These are phyloP conservation scores for Bradynema listronoti DNA, from an alignment of 1,140 invertebrate genomes.

Conservation along the genomic window DNA sequence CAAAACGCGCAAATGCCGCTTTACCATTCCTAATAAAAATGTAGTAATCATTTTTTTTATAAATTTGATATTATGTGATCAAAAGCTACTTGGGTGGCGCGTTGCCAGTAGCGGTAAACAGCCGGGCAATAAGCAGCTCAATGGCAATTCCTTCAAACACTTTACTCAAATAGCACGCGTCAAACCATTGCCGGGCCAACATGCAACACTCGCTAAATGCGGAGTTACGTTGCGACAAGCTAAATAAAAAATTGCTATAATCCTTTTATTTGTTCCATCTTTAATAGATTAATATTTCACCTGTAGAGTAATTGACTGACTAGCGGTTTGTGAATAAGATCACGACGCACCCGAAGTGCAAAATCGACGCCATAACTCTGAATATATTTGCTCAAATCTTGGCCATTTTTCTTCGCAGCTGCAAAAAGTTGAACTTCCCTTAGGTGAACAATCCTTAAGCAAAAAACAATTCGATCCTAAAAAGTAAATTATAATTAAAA, in stretches of 20 bases:
- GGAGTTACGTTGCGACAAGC: neutral
- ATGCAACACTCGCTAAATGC: neutral
- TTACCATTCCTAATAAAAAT: neutral
- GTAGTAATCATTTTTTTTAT: neutral
- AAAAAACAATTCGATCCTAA: neutral
- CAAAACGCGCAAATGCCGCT: neutral
- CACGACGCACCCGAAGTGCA: neutral
- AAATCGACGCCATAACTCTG: too few species aligned
- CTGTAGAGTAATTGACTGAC: slow-evolving; percentile 5
- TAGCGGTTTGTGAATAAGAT: slow-evolving; percentile 1
- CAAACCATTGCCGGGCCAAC: slow-evolving; percentile 6
- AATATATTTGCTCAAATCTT: neutral
- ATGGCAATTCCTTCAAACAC: slow-evolving; percentile 3
- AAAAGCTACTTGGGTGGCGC: neutral
- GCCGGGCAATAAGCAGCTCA: neutral
- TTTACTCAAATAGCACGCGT: slow-evolving; percentile 1
- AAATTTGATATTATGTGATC: too few species aligned
- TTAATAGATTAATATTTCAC: neutral
- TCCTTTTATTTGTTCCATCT: neutral
- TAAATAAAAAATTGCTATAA: neutral
- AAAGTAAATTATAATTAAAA: slow-evolving; percentile 1
- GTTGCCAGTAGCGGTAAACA: neutral
- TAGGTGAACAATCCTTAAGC: neutral
- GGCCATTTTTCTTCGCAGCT: neutral
- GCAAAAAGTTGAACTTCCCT: neutral